Evolutionary conservation across 2,797 vertebrate species (phyloP).

Genomic region (Emys orbicularis): DNA sequence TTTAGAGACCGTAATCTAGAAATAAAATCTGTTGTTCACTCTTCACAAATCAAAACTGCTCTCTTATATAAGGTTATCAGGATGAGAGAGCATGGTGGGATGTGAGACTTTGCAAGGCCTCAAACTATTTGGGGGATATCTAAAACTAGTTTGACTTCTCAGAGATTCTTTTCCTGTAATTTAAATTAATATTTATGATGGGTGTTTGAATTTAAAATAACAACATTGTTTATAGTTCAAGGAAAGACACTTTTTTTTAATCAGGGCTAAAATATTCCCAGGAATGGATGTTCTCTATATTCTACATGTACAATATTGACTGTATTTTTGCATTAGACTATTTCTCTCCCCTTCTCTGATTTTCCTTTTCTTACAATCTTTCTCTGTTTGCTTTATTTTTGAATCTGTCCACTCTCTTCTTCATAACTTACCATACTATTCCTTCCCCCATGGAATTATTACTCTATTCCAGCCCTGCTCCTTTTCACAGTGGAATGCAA

Average conservation of each 20-base stretch:
- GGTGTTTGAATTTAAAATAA: not conserved
- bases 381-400: not conserved
- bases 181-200: not conserved
- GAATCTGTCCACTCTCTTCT: not conserved
- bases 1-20: not conserved
- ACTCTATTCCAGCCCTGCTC: not conserved
- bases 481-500: not conserved
- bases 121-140: not conserved
- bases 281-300: not conserved
- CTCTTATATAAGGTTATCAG: not conserved
- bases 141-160: not conserved
- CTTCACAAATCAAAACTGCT: not conserved
- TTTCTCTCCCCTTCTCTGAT: not conserved
- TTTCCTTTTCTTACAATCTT: not conserved
- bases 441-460: fast-evolving
- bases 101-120: not conserved
- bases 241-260: not conserved
- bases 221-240: not conserved
- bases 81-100: fast-evolving
- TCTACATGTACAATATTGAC: not conserved
- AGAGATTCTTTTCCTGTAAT: not conserved
- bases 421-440: not conserved
- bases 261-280: not conserved
- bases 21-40: not conserved
- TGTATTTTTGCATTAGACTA: not conserved